Conservation (phyloP, 2,797 vertebrate genomes). For the Pachyuromys duprasi region DNA sequence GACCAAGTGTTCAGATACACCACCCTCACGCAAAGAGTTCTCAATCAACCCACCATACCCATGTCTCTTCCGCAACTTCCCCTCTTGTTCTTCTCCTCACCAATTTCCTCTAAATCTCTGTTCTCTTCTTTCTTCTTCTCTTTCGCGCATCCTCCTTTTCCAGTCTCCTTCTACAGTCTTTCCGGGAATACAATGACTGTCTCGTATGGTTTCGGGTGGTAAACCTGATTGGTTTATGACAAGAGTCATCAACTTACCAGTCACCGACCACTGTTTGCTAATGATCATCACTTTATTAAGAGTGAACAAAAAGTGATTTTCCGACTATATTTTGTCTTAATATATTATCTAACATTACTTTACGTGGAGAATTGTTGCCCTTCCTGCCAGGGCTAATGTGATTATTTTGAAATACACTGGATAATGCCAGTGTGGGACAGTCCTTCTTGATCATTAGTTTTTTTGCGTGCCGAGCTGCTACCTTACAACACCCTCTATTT, state of each 20-base stretch:
- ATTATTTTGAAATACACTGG: neutral
- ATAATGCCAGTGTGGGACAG: neutral
- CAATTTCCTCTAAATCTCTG: neutral
- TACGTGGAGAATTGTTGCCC: neutral
- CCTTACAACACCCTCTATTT: neutral
- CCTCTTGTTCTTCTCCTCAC: neutral
- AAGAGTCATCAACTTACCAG: neutral
- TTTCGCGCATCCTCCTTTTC: neutral
- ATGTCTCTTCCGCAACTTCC: neutral
- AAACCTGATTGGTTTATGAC: neutral
- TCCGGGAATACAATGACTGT: neutral
- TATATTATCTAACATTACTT: conserved; percentile 10
- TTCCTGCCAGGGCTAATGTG: neutral
- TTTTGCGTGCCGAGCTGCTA: neutral
- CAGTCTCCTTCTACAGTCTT: neutral
- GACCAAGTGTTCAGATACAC: neutral
- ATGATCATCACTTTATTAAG: neutral
- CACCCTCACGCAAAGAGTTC: neutral
- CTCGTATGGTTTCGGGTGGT: neutral
- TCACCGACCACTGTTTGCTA: neutral
- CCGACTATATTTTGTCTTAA: neutral
- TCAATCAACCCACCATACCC: neutral
- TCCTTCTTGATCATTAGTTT: neutral
- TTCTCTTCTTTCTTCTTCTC: neutral
- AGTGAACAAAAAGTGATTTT: neutral